phyloP scores from a whole-genome alignment of 2,113 vertebrate genomes.

The Holacanthus passer region DNA sequence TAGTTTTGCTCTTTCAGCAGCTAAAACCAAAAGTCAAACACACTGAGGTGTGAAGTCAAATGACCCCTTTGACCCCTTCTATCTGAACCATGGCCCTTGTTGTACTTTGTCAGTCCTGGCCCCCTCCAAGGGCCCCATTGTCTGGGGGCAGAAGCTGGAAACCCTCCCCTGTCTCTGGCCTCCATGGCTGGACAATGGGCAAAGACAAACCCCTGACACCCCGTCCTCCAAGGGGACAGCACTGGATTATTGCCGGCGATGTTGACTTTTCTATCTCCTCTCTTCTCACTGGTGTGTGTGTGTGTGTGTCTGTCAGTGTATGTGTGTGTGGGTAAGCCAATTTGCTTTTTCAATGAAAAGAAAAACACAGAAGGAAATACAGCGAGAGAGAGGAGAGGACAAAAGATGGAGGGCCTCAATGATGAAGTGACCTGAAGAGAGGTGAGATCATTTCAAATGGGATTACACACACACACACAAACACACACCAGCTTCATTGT shows the following conservation, averaged over 20 bases:
- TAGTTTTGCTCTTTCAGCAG: conserved; percentile 23
- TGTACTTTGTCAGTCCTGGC: conserved; percentile 49
- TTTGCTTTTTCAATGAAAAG: conserved; percentile 69
- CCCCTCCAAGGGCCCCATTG: conserved; percentile 67
- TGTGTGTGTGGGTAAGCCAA: conserved; percentile 47
- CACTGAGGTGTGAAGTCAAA: conserved; percentile 57
- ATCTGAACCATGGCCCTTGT: conserved; percentile 32
- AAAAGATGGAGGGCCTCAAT: conserved; percentile 70
- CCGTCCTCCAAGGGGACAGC: conserved; percentile 59
- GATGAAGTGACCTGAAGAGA: conserved; percentile 81
- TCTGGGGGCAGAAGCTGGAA: conserved; percentile 67
- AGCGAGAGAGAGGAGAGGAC: conserved; percentile 55
- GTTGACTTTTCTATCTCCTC: conserved; percentile 70
- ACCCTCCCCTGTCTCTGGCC: conserved; percentile 66
- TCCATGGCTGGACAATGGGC: conserved; percentile 61
- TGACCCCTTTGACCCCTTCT: conserved; percentile 47
- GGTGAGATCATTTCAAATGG: conserved; percentile 77
- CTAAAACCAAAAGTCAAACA: conserved; percentile 21
- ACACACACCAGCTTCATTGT: conserved; percentile 58
- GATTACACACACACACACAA: conserved; percentile 53
- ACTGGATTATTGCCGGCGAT: conserved; percentile 53
- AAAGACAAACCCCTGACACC: conserved; percentile 70
- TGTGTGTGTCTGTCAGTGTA: conserved; percentile 33
- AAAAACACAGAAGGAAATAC: conserved; percentile 71
- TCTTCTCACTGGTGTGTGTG: conserved; percentile 47